Percentiles rank a stretch among this genome's conserved stretches.
Conservation (phyloP, 2,888 invertebrate genomes). For the Orchesellides sinensis region DNA sequence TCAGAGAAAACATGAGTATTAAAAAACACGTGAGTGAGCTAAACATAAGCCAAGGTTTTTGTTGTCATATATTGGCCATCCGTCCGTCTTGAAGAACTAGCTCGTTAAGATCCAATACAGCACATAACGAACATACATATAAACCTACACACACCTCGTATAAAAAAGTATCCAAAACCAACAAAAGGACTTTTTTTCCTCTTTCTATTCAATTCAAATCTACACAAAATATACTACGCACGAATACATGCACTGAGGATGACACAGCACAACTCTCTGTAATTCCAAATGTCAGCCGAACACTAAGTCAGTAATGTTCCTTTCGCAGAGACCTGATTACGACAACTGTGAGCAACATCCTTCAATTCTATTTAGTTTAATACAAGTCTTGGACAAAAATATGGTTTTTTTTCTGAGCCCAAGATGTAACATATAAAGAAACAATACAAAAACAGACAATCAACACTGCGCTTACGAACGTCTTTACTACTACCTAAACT, state of each 20-base stretch:
- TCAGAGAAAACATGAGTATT: conserved; percentile 4
- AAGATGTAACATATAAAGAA: conserved; percentile 29
- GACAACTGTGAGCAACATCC: conserved; percentile 65
- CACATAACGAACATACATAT: too few relatives aligned
- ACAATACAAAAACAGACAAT: conserved; percentile 23
- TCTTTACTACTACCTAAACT: conserved; percentile 5
- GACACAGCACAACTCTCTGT: conserved; percentile 62
- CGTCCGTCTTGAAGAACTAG: conserved; percentile 31
- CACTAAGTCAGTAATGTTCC: conserved; percentile 64
- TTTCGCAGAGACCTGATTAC: conserved; percentile 68
- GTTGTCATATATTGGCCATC: conserved; percentile 21
- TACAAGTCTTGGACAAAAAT: conserved; percentile 60
- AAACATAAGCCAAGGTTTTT: conserved; percentile 16
- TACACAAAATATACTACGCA: conserved; percentile 58
- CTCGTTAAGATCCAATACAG: conserved; percentile 59
- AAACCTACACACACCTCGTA: conserved; percentile 39
- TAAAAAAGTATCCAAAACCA: conserved; percentile 45
- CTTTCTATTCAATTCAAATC: conserved; percentile 36
- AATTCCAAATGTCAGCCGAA: conserved; percentile 65
- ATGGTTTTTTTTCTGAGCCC: conserved; percentile 7
- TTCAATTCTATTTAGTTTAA: conserved; percentile 60
- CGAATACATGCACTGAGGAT: conserved; percentile 45
- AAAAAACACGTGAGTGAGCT: conserved; percentile 47
- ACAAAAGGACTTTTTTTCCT: conserved; percentile 51
- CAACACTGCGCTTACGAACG: conserved; percentile 30